Evolutionary conservation across 2,888 invertebrate genomes (phyloP).

Genomic region (Epirrhoe tristata): DNA sequence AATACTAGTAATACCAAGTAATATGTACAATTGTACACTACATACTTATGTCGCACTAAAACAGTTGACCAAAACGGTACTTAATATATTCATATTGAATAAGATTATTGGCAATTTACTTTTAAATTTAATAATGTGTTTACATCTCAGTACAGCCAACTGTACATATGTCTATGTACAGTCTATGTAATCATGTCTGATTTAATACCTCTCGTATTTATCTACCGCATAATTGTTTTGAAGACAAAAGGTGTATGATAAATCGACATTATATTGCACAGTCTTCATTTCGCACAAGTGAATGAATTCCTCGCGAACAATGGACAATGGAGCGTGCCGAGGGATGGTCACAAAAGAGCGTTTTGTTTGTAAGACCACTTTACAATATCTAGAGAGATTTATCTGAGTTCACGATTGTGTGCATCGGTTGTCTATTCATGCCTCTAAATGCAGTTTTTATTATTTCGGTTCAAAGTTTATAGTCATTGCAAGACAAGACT

Average conservation of each 20-base stretch:
- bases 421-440: conserved; percentile 24
- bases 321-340: conserved; percentile 71
- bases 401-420: conserved; percentile 26
- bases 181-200: conserved; percentile 1
- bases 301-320: conserved; percentile 73
- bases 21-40: no score
- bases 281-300: conserved; percentile 68
- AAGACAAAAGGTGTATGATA: conserved; percentile 59
- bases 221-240: conserved; percentile 39
- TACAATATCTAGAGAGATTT: conserved; percentile 34
- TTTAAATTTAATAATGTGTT: no score
- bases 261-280: conserved; percentile 54
- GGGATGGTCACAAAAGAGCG: conserved; percentile 44
- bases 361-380: conserved; percentile 41
- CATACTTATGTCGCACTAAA: no score
- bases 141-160: no score
- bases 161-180: no score
- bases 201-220: conserved; percentile 9
- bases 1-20: no score
- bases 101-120: no score
- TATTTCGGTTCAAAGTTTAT: conserved; percentile 10
- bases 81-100: no score
- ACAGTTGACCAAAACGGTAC: no score
- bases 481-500: neutral
- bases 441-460: conserved; percentile 18